Conservation (phyloP, 23 tunicate species). For the Phallusia fumigata region DNA sequence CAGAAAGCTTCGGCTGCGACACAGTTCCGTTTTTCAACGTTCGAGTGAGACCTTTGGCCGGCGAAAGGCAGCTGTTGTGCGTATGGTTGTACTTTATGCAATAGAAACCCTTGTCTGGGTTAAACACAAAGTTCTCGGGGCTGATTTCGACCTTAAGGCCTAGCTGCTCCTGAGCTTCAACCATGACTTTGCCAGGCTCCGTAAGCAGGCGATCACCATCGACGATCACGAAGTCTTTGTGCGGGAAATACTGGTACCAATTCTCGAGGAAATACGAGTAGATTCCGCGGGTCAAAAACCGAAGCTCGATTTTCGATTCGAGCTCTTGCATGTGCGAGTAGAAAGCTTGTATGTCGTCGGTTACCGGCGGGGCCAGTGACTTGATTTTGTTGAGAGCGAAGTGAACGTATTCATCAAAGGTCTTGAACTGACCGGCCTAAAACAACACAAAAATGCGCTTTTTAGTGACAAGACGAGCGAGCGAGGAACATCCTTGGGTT, state of each 20-base stretch:
- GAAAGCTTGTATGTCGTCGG: not conserved
- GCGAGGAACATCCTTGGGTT: no score
- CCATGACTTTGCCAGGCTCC: not conserved
- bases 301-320: not conserved
- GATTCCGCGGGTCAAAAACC: not conserved
- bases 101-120: not conserved
- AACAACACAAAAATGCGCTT: no score
- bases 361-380: not conserved
- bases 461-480: no score
- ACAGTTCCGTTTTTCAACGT: not conserved
- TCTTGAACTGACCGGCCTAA: not conserved
- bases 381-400: not conserved
- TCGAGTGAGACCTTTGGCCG: not conserved
- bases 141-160: not conserved
- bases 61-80: not conserved
- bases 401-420: not conserved
- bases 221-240: not conserved
- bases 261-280: conserved; percentile 4
- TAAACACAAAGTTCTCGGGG: not conserved
- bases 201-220: not conserved
- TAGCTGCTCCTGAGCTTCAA: not conserved
- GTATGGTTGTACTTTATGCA: not conserved
- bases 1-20: not conserved
- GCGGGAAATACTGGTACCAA: not conserved
- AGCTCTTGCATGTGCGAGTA: not conserved